These are phyloP conservation scores for Lophotis ruficrista DNA, from an alignment of 2,113 vertebrate species.

Conservation along the genomic window DNA sequence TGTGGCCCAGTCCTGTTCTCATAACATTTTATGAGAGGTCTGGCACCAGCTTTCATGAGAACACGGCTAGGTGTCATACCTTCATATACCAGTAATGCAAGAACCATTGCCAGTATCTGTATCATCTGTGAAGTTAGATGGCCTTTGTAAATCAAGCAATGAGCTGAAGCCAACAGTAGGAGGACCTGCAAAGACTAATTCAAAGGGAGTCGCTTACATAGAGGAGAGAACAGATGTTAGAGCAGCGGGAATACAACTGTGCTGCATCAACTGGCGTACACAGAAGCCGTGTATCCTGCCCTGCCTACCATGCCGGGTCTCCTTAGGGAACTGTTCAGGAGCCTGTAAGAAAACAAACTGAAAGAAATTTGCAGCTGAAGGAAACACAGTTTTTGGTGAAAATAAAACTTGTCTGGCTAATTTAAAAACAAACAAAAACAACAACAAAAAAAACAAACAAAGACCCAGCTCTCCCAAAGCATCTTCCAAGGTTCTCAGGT, in stretches of 20 bases:
- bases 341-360: background rate
- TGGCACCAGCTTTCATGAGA: slow-evolving; percentile 18
- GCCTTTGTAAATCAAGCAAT: background rate
- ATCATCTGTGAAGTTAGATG: background rate
- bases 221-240: background rate
- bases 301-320: background rate
- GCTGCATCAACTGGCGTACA: background rate
- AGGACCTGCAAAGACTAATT: background rate
- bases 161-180: background rate
- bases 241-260: background rate
- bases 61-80: background rate
- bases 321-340: background rate
- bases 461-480: background rate
- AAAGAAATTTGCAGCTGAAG: background rate
- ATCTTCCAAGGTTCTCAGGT: background rate
- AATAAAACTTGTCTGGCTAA: background rate
- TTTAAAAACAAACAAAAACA: background rate
- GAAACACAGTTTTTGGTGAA: background rate
- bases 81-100: background rate
- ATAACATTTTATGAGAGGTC: background rate
- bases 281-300: background rate
- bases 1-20: background rate
- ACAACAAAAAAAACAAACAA: too few relatives aligned
- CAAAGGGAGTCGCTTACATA: background rate
- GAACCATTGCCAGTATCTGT: background rate